A percentile compares a stretch with the other conserved stretches of the same genome.
Evolutionary conservation across 2,113 vertebrate species (phyloP).

Genomic region (Noturus placidus): DNA sequence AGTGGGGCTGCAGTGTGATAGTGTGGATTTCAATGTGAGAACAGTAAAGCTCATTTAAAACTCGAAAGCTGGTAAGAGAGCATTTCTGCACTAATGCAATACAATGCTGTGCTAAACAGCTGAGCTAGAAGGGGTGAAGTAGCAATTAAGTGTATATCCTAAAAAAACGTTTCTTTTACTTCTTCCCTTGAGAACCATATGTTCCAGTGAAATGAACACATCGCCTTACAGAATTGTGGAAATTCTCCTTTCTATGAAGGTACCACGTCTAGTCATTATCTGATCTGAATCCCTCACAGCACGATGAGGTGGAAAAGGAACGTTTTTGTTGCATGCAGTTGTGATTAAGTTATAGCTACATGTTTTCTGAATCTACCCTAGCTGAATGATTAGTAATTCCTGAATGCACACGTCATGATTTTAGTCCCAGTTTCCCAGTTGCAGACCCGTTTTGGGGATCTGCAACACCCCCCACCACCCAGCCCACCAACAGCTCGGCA

Average conservation of each 20-base stretch:
- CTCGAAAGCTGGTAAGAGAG: background rate
- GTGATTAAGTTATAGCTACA: background rate
- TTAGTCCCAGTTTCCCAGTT: background rate
- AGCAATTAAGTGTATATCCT: background rate
- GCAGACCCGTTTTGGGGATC: background rate
- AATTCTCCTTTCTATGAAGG: background rate
- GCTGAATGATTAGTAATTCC: background rate
- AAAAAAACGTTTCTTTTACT: too few species aligned
- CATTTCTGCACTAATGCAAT: background rate
- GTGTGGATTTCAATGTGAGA: background rate
- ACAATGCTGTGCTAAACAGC: background rate
- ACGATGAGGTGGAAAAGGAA: background rate
- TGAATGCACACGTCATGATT: background rate
- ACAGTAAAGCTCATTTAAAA: background rate
- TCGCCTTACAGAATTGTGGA: background rate
- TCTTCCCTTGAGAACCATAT: background rate
- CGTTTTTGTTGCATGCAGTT: background rate
- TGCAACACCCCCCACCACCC: background rate
- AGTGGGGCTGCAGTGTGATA: background rate
- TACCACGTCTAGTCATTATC: background rate
- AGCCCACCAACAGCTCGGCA: background rate
- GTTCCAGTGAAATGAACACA: background rate
- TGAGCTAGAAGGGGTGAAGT: background rate
- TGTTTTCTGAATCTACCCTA: background rate
- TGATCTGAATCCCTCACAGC: background rate